phyloP scores from a whole-genome alignment of 2,113 vertebrate species.

The Pandion haliaetus region DNA sequence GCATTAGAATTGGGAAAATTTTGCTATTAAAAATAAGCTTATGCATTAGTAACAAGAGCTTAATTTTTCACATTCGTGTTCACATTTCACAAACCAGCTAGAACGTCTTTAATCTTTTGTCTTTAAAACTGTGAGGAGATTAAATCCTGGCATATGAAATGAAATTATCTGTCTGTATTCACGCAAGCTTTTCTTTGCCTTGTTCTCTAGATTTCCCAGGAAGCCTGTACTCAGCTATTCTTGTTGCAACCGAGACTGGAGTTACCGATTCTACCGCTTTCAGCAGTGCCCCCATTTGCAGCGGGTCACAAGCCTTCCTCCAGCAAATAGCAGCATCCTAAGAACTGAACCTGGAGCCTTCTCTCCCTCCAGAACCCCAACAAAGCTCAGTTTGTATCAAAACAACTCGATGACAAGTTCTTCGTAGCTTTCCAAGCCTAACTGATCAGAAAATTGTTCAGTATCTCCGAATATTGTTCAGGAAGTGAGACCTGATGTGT shows the following conservation, averaged over 20 bases:
- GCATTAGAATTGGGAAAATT: background rate
- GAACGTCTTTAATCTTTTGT: too few species aligned
- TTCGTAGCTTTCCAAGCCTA: conserved; percentile 63
- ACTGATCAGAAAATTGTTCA: conserved; percentile 16
- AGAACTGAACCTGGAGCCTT: conserved; percentile 53
- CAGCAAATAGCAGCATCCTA: conserved; percentile 9
- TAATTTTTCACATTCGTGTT: background rate
- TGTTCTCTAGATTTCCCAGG: conserved; percentile 37
- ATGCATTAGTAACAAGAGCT: background rate
- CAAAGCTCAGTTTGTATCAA: conserved; percentile 31
- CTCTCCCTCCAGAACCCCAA: conserved; percentile 43
- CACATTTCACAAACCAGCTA: background rate
- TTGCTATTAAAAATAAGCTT: background rate
- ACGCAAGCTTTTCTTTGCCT: background rate
- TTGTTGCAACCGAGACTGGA: background rate
- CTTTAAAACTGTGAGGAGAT: background rate
- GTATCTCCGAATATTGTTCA: conserved; percentile 50
- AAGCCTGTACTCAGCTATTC: conserved; percentile 28
- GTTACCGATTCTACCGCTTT: conserved; percentile 62
- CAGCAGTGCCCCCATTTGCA: conserved; percentile 28
- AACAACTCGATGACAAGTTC: conserved; percentile 50
- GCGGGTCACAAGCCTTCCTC: conserved; percentile 56
- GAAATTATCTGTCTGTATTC: background rate
- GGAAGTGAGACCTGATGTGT: background rate
- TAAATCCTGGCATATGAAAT: background rate